Conservation (phyloP, 2,797 vertebrate species). For the Dendrocincla fuliginosa region DNA sequence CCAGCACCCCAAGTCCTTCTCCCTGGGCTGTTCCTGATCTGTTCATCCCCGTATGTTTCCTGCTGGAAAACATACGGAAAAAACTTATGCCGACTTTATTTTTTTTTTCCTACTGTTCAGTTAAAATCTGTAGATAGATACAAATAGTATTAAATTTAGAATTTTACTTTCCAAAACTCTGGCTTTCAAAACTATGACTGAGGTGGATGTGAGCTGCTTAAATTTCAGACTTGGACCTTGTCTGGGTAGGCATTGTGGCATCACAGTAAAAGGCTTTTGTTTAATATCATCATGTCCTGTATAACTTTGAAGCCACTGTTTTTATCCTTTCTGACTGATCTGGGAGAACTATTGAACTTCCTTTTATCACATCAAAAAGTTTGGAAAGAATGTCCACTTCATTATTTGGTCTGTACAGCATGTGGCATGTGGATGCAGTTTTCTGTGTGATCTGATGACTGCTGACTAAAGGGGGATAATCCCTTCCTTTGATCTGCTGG, state of each 20-base stretch:
- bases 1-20: background rate
- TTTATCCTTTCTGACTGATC: background rate
- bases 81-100: background rate
- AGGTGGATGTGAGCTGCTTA: background rate
- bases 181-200: background rate
- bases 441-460: background rate
- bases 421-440: background rate
- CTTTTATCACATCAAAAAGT: background rate
- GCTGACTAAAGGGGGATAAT: background rate
- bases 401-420: background rate
- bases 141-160: background rate
- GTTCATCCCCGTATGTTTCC: background rate
- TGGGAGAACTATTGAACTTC: background rate
- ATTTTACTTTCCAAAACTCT: background rate
- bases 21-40: background rate
- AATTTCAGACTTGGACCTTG: background rate
- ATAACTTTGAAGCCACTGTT: background rate
- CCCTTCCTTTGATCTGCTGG: background rate
- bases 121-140: background rate
- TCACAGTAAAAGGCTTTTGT: background rate
- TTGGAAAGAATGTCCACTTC: background rate
- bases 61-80: background rate
- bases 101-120: background rate
- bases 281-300: background rate
- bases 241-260: background rate